phyloP scores from a whole-genome alignment of 2,888 invertebrate genomes.

The Thysanoteuthis rhombus region DNA sequence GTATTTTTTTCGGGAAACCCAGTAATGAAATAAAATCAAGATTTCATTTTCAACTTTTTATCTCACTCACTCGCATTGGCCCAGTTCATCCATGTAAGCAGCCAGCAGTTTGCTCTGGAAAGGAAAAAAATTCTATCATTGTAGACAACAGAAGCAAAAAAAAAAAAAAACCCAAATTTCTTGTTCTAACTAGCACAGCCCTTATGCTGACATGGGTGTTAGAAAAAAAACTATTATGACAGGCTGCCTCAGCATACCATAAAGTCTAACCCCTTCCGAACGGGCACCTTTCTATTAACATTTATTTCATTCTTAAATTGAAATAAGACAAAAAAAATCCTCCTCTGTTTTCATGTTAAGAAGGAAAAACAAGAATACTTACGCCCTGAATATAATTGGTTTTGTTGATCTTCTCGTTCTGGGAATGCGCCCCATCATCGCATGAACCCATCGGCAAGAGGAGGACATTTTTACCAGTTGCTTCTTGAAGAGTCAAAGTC shows the following conservation, averaged over 20 bases:
- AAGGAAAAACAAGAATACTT: slow-evolving; percentile 32
- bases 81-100: slow-evolving; percentile 83
- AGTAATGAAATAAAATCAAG: not conserved
- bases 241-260: no score
- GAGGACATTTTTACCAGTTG: slow-evolving; percentile 91
- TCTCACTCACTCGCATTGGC: slow-evolving; percentile 35
- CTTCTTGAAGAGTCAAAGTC: slow-evolving; percentile 87
- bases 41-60: not conserved
- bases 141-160: not conserved
- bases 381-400: slow-evolving; percentile 93
- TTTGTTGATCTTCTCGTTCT: slow-evolving; percentile 95
- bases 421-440: slow-evolving; percentile 98
- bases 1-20: not conserved
- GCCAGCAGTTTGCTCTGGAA: slow-evolving; percentile 90
- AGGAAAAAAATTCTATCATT: slow-evolving; percentile 42
- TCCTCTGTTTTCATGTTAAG: no score
- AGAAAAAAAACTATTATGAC: no score
- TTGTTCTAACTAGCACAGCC: not conserved
- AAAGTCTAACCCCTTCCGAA: no score
- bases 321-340: no score
- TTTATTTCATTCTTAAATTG: no score
- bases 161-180: not conserved
- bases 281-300: no score
- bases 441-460: slow-evolving; percentile 92
- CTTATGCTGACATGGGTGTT: no score